Evolutionary conservation across 2,888 invertebrate species (phyloP).

Genomic region (Alcis repandata): DNA sequence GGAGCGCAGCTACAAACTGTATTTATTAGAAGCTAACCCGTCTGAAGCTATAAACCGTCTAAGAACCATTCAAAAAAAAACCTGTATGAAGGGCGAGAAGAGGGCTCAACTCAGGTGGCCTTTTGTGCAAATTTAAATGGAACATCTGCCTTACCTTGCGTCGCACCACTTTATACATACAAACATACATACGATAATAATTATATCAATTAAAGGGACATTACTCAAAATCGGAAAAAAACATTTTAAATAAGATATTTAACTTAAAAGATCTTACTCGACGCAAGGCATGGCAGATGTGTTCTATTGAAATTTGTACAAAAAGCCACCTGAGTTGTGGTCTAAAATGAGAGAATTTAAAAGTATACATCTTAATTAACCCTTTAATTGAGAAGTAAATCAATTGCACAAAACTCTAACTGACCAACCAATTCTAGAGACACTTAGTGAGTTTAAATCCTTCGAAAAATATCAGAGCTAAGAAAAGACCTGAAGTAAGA

Average conservation of each 20-base stretch:
- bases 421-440: too few relatives aligned
- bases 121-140: constrained; percentile 21
- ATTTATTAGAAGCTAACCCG: not conserved
- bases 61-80: not conserved
- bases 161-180: not conserved
- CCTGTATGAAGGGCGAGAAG: not conserved
- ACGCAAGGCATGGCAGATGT: too few relatives aligned
- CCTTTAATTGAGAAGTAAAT: too few relatives aligned
- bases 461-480: too few relatives aligned
- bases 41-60: not conserved
- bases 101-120: constrained; percentile 7
- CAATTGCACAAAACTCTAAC: too few relatives aligned
- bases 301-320: too few relatives aligned
- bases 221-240: not conserved
- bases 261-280: too few relatives aligned
- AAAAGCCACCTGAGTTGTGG: too few relatives aligned
- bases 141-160: constrained; percentile 12
- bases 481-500: constrained; percentile 11
- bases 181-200: not conserved
- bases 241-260: too few relatives aligned
- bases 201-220: not conserved
- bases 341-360: too few relatives aligned
- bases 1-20: not conserved
- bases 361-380: too few relatives aligned
- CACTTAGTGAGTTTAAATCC: too few relatives aligned